These are phyloP conservation scores for Scaptomyza graminum DNA, from an alignment of 1,140 invertebrate genomes.

Conservation along the genomic window DNA sequence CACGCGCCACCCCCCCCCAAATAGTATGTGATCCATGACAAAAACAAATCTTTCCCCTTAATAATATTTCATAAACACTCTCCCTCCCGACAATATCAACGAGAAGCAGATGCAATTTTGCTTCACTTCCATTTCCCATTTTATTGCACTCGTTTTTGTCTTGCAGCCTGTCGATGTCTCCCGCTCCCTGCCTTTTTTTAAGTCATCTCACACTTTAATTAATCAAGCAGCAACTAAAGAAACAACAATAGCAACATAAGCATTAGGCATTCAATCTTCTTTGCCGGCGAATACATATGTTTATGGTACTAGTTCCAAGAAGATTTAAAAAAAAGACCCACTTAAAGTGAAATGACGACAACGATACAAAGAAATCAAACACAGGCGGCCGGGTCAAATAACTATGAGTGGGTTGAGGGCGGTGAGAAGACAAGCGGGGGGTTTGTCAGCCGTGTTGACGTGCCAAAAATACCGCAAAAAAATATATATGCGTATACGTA, in stretches of 20 bases:
- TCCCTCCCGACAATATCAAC: neutral
- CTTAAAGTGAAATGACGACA: conserved; percentile 51
- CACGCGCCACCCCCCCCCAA: neutral
- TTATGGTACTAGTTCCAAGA: conserved; percentile 6
- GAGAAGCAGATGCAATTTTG: neutral
- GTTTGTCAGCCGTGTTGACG: conserved; percentile 22
- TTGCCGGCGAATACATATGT: conserved; percentile 27
- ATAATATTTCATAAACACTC: neutral
- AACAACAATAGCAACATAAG: conserved; percentile 36
- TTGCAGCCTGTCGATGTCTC: conserved; percentile 48
- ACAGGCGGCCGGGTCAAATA: no score
- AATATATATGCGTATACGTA: neutral
- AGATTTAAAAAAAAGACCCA: conserved; percentile 21
- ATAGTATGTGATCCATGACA: conserved; percentile 4
- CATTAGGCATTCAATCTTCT: conserved; percentile 39
- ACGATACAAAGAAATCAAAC: conserved; percentile 26
- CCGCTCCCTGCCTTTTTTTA: conserved; percentile 35
- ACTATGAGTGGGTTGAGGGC: neutral
- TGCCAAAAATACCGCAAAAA: conserved; percentile 54
- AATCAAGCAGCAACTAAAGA: conserved; percentile 54
- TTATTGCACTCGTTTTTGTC: conserved; percentile 33
- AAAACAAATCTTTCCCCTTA: neutral
- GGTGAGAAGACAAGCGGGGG: neutral
- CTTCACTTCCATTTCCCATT: neutral
- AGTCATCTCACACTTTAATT: conserved; percentile 72